Evolutionary conservation across 2,888 invertebrate genomes (phyloP), one percentile per base, ranked within the genome.

Genomic region (Lathronympha strigana): DNA sequence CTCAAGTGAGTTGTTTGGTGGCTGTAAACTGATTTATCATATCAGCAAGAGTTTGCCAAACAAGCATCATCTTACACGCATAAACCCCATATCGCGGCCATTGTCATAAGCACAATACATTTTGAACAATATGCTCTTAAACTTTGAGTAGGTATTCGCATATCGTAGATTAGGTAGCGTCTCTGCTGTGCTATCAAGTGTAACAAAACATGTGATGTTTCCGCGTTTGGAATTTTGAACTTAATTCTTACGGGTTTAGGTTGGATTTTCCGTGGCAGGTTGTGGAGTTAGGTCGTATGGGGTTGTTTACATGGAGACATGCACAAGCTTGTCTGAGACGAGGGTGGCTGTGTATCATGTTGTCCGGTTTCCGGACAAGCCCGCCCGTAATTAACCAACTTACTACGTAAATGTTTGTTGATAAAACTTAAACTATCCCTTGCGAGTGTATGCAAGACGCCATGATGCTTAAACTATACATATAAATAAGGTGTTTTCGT

Each of bases 41-140:
- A 91, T 90, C 90, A 84, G 80, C 81, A 79, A 84, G 74, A 76
- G 84, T 88, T 88, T 82, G 73, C 81, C 77, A 87, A 92, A 92
- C 91, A 90, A 91, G 89, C 91, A 84, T 91, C 91, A 90, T 91
- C 90, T 90, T 90, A 90, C 90, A 90, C 86, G 84, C 89, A 88
- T 90, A 90, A 90, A 90, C 88, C 89, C 83, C 82, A 77, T 87
- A 89, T 87, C 87, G 72, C 81, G 79, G 79, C 76, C 75, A 76
- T 79, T 78, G 78, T 78, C 71, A 63, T 69, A 68, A 64, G 68
- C 72, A 76, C 88, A 86, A 82, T 81, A 84, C 85, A 89, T 84
- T 88, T 75, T 83, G 83, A 77, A 89, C 90, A 84, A 85, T 90
- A 85, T 84, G 78, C 76, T 75, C 82, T 81, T 79, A 79, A 84